phyloP scores from a whole-genome alignment of 2,888 invertebrate species.

The Desoria tigrina region DNA sequence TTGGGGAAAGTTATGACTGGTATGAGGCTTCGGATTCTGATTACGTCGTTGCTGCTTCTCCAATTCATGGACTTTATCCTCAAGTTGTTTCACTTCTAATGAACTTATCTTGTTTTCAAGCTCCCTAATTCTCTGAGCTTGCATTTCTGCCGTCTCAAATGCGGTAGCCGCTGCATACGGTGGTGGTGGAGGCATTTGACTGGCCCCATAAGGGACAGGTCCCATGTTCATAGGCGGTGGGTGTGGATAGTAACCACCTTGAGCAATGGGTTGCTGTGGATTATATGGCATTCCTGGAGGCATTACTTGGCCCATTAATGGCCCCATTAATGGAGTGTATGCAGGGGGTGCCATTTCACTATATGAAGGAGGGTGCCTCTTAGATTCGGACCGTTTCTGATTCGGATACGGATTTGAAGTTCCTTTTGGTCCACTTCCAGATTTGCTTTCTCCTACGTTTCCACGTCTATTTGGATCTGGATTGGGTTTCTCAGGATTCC shows the following conservation, averaged over 20 bases:
- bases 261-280: background rate
- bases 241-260: background rate
- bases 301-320: too few species aligned
- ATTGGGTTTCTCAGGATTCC: too few species aligned
- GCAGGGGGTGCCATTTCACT: conserved; percentile 24
- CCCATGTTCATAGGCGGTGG: background rate
- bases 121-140: too few species aligned
- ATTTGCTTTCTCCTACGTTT: too few species aligned
- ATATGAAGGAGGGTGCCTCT: background rate
- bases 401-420: background rate
- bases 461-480: too few species aligned
- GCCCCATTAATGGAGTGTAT: conserved; percentile 16
- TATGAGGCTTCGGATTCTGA: too few species aligned
- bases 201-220: background rate
- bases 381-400: background rate
- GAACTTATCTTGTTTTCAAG: too few species aligned
- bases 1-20: too few species aligned
- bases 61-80: too few species aligned
- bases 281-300: background rate
- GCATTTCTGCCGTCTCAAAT: background rate
- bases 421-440: background rate
- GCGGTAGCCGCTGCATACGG: background rate
- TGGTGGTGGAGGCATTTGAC: background rate
- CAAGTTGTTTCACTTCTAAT: conserved; percentile 23
- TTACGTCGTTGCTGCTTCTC: too few species aligned